A percentile compares a stretch with the other conserved stretches of the same genome.
Conservation (phyloP, 2,888 invertebrate genomes). For the Rhogogaster chlorosoma region DNA sequence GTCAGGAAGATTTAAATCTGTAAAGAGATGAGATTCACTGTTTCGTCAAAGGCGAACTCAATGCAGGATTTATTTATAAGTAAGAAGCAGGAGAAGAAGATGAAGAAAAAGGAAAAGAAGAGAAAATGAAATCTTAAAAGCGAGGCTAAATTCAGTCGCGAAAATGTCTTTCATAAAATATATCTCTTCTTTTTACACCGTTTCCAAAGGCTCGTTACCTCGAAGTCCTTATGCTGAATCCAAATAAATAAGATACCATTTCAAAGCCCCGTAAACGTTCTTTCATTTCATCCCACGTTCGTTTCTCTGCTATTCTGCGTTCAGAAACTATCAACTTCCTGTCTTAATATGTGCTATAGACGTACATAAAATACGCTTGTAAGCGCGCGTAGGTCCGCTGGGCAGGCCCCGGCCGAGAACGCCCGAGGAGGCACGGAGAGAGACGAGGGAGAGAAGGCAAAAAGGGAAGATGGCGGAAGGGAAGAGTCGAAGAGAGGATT, state of each 20-base stretch:
- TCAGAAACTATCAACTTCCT: not conserved
- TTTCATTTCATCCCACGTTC: not conserved
- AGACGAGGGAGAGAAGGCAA: too few relatives aligned
- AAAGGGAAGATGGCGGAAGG: too few relatives aligned
- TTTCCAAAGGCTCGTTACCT: not conserved
- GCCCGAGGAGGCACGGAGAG: too few relatives aligned
- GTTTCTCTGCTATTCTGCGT: not conserved
- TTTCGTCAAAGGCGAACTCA: not conserved
- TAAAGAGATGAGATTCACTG: not conserved
- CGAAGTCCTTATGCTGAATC: not conserved
- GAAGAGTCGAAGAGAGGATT: too few relatives aligned
- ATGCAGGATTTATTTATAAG: not conserved
- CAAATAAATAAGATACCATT: not conserved
- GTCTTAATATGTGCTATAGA: too few relatives aligned
- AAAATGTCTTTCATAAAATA: not conserved
- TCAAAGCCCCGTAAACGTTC: not conserved
- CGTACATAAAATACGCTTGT: too few relatives aligned
- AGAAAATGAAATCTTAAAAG: not conserved
- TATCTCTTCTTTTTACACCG: not conserved
- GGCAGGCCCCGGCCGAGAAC: too few relatives aligned
- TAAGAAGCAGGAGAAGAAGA: not conserved
- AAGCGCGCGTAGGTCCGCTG: too few relatives aligned
- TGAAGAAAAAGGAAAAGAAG: not conserved
- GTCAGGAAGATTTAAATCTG: conserved; percentile 1
- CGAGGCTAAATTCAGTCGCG: not conserved